Conservation (phyloP, 2,888 invertebrate genomes). For the Nomada lathburiana region DNA sequence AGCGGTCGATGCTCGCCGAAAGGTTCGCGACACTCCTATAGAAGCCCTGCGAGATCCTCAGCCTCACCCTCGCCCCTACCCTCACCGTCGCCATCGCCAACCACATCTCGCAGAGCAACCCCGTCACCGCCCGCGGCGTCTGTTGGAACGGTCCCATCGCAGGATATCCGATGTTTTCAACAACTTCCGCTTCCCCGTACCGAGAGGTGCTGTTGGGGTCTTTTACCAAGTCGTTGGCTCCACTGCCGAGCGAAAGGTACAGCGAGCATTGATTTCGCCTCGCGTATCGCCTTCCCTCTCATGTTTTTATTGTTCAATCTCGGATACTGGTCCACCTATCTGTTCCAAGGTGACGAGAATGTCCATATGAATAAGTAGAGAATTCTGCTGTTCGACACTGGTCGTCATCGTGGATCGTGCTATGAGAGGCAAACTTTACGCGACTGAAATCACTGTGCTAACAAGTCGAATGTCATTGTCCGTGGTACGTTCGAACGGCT, state of each 20-base stretch:
- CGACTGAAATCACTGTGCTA: no score
- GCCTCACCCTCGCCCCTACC: conserved; percentile 76
- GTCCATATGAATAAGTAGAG: conserved; percentile 91
- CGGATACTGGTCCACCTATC: conserved; percentile 96
- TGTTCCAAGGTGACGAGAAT: conserved; percentile 91
- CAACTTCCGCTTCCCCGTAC: conserved; percentile 64
- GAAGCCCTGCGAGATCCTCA: conserved; percentile 69
- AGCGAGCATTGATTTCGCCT: conserved; percentile 96
- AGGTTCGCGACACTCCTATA: conserved; percentile 48
- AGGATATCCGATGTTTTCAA: conserved; percentile 71
- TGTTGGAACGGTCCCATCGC: conserved; percentile 49
- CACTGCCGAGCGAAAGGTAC: conserved; percentile 80
- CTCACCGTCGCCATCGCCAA: conserved; percentile 75
- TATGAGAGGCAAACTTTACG: no score
- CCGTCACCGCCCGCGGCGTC: conserved; percentile 68
- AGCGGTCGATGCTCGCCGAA: conserved; percentile 63
- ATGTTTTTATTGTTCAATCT: conserved; percentile 97
- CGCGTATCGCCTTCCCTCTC: conserved; percentile 96
- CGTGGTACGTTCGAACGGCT: no score
- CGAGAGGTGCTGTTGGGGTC: conserved; percentile 75
- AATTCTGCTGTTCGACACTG: no score
- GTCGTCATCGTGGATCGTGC: no score
- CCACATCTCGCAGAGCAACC: conserved; percentile 69
- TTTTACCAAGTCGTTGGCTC: conserved; percentile 77
- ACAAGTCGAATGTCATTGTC: no score